Conservation (phyloP, 2,888 invertebrate species). For the Nephrotoma flavescens region DNA sequence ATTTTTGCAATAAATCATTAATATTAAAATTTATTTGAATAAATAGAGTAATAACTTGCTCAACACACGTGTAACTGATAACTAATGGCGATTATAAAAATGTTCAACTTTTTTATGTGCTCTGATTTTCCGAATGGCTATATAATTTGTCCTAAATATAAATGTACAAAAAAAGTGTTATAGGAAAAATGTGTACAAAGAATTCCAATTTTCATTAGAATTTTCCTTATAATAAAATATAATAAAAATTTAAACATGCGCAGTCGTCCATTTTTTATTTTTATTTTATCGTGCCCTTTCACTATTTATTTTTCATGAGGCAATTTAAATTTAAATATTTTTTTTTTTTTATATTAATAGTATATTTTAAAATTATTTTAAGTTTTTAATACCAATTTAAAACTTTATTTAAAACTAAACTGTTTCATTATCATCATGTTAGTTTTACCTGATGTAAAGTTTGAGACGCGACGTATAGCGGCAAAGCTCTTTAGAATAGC, state of each 20-base stretch:
- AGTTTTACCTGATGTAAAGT: neutral
- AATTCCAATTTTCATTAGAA: neutral
- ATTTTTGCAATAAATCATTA: neutral
- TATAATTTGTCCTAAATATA: neutral
- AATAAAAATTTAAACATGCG: neutral
- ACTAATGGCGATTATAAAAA: neutral
- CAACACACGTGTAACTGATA: neutral
- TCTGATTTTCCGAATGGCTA: neutral
- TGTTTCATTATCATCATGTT: neutral
- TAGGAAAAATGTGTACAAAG: neutral
- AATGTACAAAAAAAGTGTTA: neutral
- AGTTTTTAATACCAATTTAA: neutral
- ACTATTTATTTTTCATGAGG: neutral
- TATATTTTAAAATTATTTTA: neutral
- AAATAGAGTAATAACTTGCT: neutral
- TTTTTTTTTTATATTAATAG: neutral
- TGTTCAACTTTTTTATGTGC: conserved; percentile 3
- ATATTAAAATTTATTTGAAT: neutral
- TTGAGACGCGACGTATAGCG: no score
- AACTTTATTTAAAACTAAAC: neutral
- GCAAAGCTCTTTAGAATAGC: neutral
- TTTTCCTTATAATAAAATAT: neutral
- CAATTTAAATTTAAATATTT: neutral
- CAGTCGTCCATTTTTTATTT: neutral
- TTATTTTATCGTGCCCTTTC: neutral